phyloP scores from a whole-genome alignment of 2,797 vertebrate genomes.

The Menidia menidia region DNA sequence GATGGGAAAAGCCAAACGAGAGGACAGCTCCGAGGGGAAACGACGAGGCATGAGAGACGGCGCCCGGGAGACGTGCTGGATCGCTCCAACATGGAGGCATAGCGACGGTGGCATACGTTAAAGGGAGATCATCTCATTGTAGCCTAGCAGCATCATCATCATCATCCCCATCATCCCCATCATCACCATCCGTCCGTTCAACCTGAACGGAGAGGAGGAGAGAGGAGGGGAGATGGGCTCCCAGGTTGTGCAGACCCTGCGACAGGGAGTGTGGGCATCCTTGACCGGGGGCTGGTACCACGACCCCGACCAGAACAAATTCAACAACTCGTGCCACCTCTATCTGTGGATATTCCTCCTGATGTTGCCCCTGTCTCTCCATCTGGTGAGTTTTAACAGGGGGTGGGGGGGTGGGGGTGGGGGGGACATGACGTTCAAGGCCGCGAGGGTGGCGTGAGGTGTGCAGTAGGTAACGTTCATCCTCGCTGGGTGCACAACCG shows the following conservation, averaged over 20 bases:
- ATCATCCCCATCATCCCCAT: slow-evolving; percentile 56
- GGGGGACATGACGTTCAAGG: slow-evolving; percentile 63
- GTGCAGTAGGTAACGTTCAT: slow-evolving; percentile 23
- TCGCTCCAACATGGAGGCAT: slow-evolving; percentile 79
- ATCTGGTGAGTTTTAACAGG: slow-evolving; percentile 90
- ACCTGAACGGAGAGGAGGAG: slow-evolving; percentile 69
- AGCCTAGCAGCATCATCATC: slow-evolving; percentile 73
- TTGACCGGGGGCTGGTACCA: slow-evolving; percentile 97
- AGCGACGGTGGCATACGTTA: slow-evolving; percentile 62
- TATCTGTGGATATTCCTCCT: slow-evolving; percentile 97
- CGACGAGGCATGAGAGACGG: slow-evolving; percentile 56
- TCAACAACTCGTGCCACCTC: slow-evolving; percentile 96
- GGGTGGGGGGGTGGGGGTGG: too few relatives aligned
- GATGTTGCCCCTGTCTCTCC: slow-evolving; percentile 91
- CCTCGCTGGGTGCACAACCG: not conserved
- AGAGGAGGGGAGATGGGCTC: slow-evolving; percentile 86
- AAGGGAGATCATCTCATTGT: slow-evolving; percentile 69
- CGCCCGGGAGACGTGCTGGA: slow-evolving; percentile 37
- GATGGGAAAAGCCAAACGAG: slow-evolving; percentile 46
- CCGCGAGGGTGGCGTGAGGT: slow-evolving; percentile 59
- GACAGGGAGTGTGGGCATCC: slow-evolving; percentile 96
- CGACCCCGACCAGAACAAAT: slow-evolving; percentile 95
- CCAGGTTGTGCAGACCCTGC: slow-evolving; percentile 91
- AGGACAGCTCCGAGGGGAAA: slow-evolving; percentile 44
- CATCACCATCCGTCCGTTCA: slow-evolving; percentile 67